phyloP scores from a whole-genome alignment of 2,888 invertebrate species.

The Ennomos quercinarius region DNA sequence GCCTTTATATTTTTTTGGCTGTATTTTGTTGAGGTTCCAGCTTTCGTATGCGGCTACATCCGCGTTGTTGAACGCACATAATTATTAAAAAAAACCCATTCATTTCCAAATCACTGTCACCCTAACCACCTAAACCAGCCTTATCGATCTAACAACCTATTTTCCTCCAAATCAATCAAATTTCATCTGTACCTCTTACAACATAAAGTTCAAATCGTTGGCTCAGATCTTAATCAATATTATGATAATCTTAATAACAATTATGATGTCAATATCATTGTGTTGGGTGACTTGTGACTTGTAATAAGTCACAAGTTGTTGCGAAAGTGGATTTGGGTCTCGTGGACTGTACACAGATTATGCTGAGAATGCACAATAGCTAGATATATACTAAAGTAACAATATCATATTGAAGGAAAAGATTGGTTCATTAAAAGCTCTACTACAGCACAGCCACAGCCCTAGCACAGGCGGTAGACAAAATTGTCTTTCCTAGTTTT shows the following conservation, averaged over 20 bases:
- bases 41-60: too few relatives aligned
- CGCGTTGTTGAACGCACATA: too few relatives aligned
- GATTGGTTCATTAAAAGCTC: too few relatives aligned
- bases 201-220: not conserved
- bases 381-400: too few relatives aligned
- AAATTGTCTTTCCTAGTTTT: too few relatives aligned
- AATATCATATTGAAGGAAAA: too few relatives aligned
- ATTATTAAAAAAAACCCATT: too few relatives aligned
- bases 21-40: too few relatives aligned
- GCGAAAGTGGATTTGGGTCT: conserved; percentile 5
- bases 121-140: not conserved
- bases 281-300: not conserved
- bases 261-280: conserved; percentile 21
- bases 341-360: conserved; percentile 4
- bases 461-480: too few relatives aligned
- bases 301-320: not conserved
- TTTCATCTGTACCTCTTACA: not conserved
- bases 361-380: not conserved
- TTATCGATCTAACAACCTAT: not conserved
- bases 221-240: conserved; percentile 1
- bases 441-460: too few relatives aligned
- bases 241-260: conserved; percentile 17
- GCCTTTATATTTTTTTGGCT: too few relatives aligned
- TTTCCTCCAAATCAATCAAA: not conserved
- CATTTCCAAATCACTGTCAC: conserved; percentile 2